Conservation (phyloP, 2,797 vertebrate species). For the Scolopax rusticola region DNA sequence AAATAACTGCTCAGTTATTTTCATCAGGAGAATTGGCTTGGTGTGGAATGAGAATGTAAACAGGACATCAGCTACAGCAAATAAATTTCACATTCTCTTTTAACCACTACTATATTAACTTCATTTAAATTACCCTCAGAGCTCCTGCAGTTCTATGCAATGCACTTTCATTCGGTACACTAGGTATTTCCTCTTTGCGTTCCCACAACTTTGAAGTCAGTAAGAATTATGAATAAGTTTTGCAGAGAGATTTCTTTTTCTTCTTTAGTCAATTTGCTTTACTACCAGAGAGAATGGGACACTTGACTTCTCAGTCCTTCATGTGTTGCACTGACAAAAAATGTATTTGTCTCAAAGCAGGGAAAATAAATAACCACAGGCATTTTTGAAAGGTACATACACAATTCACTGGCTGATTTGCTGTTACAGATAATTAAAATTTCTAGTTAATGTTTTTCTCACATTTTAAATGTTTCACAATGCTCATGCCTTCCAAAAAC, state of each 20-base stretch:
- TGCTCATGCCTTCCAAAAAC: not conserved
- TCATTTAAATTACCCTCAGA: not conserved
- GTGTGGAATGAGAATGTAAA: conserved; percentile 5
- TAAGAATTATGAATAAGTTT: not conserved
- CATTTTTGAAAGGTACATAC: not conserved
- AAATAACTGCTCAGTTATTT: conserved; percentile 8
- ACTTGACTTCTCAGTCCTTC: not conserved
- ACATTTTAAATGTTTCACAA: not conserved
- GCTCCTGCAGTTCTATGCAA: not conserved
- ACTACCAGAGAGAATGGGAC: not conserved
- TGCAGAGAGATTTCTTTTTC: not conserved
- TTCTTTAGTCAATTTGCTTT: not conserved
- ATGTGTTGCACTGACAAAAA: not conserved
- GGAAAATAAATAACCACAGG: not conserved
- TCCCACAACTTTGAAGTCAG: not conserved
- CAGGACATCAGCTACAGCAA: not conserved
- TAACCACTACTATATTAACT: not conserved
- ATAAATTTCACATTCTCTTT: not conserved
- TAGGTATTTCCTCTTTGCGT: not conserved
- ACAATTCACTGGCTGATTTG: not conserved
- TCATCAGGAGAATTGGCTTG: conserved; percentile 23
- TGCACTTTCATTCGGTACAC: not conserved
- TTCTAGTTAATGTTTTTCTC: not conserved
- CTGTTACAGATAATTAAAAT: not conserved
- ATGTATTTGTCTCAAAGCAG: not conserved